Conservation (phyloP, 2,888 invertebrate genomes). For the Scaptomyza tumidula region DNA sequence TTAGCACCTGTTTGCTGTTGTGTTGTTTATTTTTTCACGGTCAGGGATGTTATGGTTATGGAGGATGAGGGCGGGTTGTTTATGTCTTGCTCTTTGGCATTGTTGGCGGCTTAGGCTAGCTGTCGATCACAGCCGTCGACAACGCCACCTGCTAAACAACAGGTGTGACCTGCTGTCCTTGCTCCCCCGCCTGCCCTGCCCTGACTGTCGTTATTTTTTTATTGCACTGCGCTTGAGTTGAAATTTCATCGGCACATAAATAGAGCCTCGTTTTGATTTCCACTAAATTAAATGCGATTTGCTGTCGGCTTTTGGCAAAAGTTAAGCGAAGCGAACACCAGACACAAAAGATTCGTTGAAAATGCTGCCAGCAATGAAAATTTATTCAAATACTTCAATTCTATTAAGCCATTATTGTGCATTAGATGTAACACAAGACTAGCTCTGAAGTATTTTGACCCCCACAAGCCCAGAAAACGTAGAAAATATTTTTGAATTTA, state of each 20-base stretch:
- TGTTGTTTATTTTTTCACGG: conserved; percentile 27
- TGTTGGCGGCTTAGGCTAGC: conserved; percentile 54
- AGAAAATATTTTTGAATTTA: no score
- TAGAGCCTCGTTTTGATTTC: conserved; percentile 60
- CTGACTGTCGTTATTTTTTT: conserved; percentile 48
- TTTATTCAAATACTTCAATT: neutral
- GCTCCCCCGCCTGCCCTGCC: neutral
- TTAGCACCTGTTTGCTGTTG: conserved; percentile 78
- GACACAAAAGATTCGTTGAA: neutral
- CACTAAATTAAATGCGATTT: conserved; percentile 79
- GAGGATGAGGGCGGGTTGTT: neutral
- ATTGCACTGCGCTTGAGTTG: conserved; percentile 53
- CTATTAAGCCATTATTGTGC: neutral
- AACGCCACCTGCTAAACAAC: conserved; percentile 51
- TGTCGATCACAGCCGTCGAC: conserved; percentile 44
- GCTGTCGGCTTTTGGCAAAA: conserved; percentile 23
- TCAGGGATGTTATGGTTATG: neutral
- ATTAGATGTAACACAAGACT: neutral
- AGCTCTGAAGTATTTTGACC: no score
- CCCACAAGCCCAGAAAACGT: no score
- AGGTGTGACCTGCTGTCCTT: conserved; percentile 50
- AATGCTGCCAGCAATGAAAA: neutral
- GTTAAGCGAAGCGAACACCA: conserved; percentile 19
- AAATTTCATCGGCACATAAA: conserved; percentile 64
- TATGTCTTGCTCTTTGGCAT: conserved; percentile 40